Percentiles rank a stretch among this genome's conserved stretches.
Conservation (phyloP, 2,888 invertebrate species). For the Yponomeuta evonymella region DNA sequence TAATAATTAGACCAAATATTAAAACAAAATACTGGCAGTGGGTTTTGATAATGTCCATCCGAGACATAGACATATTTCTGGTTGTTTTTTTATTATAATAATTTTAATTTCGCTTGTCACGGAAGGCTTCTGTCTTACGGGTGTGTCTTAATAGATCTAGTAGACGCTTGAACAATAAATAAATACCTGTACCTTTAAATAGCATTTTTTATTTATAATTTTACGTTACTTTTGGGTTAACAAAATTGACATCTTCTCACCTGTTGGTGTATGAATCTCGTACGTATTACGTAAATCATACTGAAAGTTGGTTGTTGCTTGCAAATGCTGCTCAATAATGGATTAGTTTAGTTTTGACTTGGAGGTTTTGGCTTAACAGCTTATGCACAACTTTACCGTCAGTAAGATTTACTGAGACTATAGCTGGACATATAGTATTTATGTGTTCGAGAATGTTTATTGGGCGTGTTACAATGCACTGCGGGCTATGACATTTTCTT, state of each 20-base stretch:
- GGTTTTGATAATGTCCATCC: slow-evolving; percentile 45
- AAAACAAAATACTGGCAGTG: slow-evolving; percentile 39
- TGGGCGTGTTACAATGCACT: too few species aligned
- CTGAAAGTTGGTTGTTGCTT: too few species aligned
- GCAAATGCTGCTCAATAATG: too few species aligned
- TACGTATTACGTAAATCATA: too few species aligned
- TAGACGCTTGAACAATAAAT: slow-evolving; percentile 72
- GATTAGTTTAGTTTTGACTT: too few species aligned
- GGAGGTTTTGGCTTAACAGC: too few species aligned
- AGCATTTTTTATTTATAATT: slow-evolving; percentile 36
- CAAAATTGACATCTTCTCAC: neutral
- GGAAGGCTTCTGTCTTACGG: slow-evolving; percentile 40
- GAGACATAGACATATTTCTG: slow-evolving; percentile 39
- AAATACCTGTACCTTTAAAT: slow-evolving; percentile 67
- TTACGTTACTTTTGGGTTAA: slow-evolving; percentile 18
- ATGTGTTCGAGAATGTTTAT: too few species aligned
- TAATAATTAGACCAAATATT: slow-evolving; percentile 43
- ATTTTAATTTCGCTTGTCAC: slow-evolving; percentile 40
- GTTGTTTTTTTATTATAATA: slow-evolving; percentile 50
- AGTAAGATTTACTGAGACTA: too few species aligned
- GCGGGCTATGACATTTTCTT: too few species aligned
- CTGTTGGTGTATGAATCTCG: neutral
- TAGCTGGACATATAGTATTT: too few species aligned
- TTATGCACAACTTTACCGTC: too few species aligned
- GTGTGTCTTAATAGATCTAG: slow-evolving; percentile 65